These are phyloP conservation scores for Schizothorax lantsangensis DNA, from an alignment of 2,797 vertebrate genomes.

Conservation along the genomic window DNA sequence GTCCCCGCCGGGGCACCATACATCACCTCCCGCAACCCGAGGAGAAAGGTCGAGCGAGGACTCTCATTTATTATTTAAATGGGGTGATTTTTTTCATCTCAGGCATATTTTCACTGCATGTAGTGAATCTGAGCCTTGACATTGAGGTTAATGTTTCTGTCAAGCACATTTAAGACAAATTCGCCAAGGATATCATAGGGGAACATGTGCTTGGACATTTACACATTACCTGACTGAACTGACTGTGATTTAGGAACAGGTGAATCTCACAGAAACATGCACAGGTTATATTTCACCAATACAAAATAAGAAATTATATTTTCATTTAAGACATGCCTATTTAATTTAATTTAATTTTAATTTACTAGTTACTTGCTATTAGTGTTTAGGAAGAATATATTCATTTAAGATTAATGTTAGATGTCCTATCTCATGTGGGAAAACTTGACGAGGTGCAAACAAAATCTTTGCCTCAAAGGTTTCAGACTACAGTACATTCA, in stretches of 20 bases:
- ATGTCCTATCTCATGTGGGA: neutral
- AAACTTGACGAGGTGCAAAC: neutral
- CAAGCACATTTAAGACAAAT: constrained; percentile 56
- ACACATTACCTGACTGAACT: neutral
- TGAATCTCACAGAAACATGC: neutral
- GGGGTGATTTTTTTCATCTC: constrained; percentile 57
- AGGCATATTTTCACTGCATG: constrained; percentile 61
- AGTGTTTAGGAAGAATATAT: neutral
- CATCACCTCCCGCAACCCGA: constrained; percentile 70
- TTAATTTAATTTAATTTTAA: neutral
- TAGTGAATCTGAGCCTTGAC: constrained; percentile 68
- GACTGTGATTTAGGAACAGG: neutral
- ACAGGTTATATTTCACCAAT: neutral
- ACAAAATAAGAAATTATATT: neutral
- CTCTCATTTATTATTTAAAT: constrained; percentile 79
- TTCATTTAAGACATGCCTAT: neutral
- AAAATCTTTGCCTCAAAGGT: neutral
- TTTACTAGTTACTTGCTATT: neutral
- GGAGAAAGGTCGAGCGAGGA: constrained; percentile 68
- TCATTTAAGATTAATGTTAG: neutral
- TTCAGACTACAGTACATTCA: constrained; percentile 21
- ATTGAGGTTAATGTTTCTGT: constrained; percentile 67
- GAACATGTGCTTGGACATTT: constrained; percentile 19
- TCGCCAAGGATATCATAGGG: constrained; percentile 17
- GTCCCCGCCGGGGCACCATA: constrained; percentile 74